These are phyloP conservation scores for Phoenicopterus ruber DNA, from an alignment of 2,113 vertebrate species.

Conservation along the genomic window DNA sequence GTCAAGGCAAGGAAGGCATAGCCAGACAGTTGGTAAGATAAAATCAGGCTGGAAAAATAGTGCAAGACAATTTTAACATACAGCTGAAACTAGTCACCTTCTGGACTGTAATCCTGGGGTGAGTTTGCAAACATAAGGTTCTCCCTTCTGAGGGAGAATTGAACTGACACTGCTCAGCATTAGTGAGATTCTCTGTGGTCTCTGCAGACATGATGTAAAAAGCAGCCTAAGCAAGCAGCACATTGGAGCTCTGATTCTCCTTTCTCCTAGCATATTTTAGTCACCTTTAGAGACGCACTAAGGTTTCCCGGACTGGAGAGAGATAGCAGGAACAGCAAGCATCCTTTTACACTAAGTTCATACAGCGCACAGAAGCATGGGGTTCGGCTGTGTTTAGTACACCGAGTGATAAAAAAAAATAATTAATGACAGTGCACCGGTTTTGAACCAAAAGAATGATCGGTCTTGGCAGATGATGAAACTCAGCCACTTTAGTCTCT, in stretches of 20 bases:
- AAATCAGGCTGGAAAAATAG: constrained; percentile 5
- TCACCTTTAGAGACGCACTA: background rate
- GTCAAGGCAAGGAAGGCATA: background rate
- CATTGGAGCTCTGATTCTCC: background rate
- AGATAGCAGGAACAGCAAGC: background rate
- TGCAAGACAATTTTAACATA: background rate
- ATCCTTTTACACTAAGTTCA: background rate
- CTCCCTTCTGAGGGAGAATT: background rate
- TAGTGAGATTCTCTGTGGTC: background rate
- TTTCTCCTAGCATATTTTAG: background rate
- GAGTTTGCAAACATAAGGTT: background rate
- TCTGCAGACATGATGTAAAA: background rate
- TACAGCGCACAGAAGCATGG: background rate
- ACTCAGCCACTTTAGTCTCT: background rate
- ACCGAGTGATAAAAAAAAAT: background rate
- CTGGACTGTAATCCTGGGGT: background rate
- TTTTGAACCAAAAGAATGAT: background rate
- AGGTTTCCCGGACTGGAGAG: background rate
- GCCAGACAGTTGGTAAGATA: constrained; percentile 25
- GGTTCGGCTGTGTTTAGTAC: background rate
- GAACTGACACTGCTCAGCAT: background rate
- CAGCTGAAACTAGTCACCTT: constrained; percentile 4
- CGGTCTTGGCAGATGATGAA: background rate
- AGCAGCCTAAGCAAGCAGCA: background rate
- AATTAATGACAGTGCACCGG: background rate